Evolutionary conservation across 2,797 vertebrate genomes (phyloP).

Genomic region (Acrossocheilus wenchowensis): DNA sequence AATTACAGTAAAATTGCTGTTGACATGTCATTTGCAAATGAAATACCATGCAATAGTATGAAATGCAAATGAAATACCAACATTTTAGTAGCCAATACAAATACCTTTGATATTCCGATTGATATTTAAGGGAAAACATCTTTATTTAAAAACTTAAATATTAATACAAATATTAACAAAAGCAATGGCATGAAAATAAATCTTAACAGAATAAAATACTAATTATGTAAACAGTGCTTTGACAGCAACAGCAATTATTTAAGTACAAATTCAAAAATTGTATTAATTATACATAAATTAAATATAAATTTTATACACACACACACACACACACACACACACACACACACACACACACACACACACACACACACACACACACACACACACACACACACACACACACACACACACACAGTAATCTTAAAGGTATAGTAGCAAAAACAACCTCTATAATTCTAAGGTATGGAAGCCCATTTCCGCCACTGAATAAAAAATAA

Average conservation of each 20-base stretch:
- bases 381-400: no score
- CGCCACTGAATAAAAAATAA: no score
- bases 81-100: background rate
- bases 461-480: no score
- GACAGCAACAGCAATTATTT: background rate
- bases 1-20: background rate
- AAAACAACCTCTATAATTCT: background rate
- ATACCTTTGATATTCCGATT: background rate
- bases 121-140: no score
- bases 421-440: background rate
- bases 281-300: background rate
- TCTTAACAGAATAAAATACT: background rate
- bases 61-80: background rate
- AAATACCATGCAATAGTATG: background rate
- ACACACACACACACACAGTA: background rate
- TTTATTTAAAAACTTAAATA: slow-evolving; percentile 2
- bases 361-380: no score
- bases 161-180: background rate
- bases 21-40: background rate
- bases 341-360: no score
- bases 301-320: background rate
- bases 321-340: background rate
- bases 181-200: background rate
- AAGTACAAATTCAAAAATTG: background rate
- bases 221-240: background rate